These are phyloP conservation scores for Pelodiscus sinensis DNA, from an alignment of 2,113 vertebrate genomes.

Conservation along the genomic window DNA sequence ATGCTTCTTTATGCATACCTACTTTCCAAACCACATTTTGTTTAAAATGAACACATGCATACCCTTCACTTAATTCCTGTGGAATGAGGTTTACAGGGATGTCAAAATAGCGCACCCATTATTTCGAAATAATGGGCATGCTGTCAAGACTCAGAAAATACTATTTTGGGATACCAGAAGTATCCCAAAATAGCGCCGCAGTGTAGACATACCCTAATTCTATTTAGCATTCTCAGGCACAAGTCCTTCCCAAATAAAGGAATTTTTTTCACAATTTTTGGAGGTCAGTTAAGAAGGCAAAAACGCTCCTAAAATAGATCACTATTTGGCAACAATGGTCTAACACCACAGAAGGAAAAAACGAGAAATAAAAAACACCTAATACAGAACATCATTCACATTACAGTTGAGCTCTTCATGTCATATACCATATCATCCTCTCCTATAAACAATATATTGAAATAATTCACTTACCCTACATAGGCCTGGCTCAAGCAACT, in stretches of 20 bases:
- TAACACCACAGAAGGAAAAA: accelerated
- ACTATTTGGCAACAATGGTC: not conserved
- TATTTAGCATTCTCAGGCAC: not conserved
- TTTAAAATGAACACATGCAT: too few species aligned
- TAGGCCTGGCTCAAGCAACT: not conserved
- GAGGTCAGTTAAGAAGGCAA: not conserved
- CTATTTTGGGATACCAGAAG: too few species aligned
- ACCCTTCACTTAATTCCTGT: not conserved
- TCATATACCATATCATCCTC: not conserved
- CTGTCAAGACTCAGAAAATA: too few species aligned
- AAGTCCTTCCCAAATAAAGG: not conserved
- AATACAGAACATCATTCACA: not conserved
- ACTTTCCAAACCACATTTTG: too few species aligned
- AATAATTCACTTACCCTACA: not conserved
- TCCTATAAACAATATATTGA: not conserved
- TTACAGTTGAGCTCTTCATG: not conserved
- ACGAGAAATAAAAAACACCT: not conserved
- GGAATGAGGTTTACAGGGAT: too few species aligned
- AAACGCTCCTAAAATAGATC: accelerated
- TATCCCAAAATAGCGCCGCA: too few species aligned
- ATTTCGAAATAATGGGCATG: too few species aligned
- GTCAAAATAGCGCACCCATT: too few species aligned
- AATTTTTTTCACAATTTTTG: not conserved
- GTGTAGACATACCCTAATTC: not conserved
- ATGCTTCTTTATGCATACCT: too few species aligned